Base-by-base conservation (phyloP, 2,888 invertebrate genomes). In the Sinopyrophorus schimmeli region DNA sequence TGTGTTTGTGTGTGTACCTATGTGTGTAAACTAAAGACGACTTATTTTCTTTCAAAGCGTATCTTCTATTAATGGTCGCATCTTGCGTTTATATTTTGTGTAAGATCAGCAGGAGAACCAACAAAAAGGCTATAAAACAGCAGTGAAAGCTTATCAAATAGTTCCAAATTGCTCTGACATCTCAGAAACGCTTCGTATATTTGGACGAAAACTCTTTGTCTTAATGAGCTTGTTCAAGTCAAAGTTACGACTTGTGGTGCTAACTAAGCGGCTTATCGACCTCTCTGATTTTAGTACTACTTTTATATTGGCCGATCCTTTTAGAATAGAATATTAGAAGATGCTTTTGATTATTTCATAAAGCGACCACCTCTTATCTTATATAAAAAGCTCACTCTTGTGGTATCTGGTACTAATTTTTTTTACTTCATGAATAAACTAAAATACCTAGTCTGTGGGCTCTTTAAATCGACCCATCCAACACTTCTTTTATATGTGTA, bases 111-210 rank as follows among this genome's bases (percentile, higher is more conserved):
- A 24, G 23, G 31, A 16, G 17, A 31, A 41, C 41, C 41, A 24
- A 41, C 41, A 23, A 41, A 41, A 41, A 41, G 30, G 31, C 18
- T 15, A 41, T 41, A 41, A 41, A 41, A 17, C 41, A 31, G 35
- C 35, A 35, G 24, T 35, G 35, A 35, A 35, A 35, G 35, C 35
- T 31, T 31, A 41, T 41, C 41, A 41, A 41, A 41, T 41, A 41
- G 41, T 41, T 31, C 41, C 28, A 31, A 41, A 41, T 41, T 41
- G 41, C 41, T 23, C 31, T 27, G 41, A 31, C 41, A 41, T 41
- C 41, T 23, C 41, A 31, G 41, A 31, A 39, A 39, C 27, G 41
- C 31, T 7, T 11, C 30, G 41, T 31, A 23, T 41, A 41, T 41
- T 41, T 31, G 26, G 15, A n/a, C 41, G 21, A 41, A 41, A 41